These are phyloP conservation scores for Lophius piscatorius DNA, from an alignment of 2,113 vertebrate genomes.

Conservation along the genomic window DNA sequence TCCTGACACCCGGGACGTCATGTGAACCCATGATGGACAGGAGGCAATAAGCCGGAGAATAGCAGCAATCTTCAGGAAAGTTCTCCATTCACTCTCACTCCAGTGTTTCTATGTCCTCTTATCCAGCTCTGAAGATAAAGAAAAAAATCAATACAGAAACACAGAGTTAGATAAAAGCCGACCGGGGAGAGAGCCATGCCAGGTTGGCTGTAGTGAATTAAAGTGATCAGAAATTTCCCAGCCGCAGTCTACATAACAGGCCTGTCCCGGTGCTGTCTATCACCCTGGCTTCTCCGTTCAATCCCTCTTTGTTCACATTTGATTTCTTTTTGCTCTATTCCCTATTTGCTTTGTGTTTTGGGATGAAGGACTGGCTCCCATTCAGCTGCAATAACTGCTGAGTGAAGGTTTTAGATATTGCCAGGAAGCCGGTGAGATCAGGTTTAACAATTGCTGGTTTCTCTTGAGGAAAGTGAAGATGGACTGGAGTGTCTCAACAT, in stretches of 20 bases:
- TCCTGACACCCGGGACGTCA: conserved; percentile 89
- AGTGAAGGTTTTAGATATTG: conserved; percentile 67
- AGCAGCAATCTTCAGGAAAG: conserved; percentile 91
- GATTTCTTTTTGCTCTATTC: conserved; percentile 68
- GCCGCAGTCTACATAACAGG: conserved; percentile 85
- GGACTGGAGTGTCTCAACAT: too few relatives aligned
- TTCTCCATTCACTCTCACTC: conserved; percentile 91
- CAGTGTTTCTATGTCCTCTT: conserved; percentile 93
- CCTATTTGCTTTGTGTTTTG: conserved; percentile 67
- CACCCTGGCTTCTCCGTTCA: conserved; percentile 64
- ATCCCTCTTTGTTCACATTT: conserved; percentile 76
- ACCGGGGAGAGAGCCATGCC: conserved; percentile 78
- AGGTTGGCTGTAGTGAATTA: conserved; percentile 89
- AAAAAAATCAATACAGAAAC: conserved; percentile 97
- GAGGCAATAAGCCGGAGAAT: conserved; percentile 92
- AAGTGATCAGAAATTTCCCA: conserved; percentile 96
- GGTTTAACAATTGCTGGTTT: conserved; percentile 21
- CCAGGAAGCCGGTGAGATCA: conserved; percentile 26
- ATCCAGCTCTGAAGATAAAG: conserved; percentile 94
- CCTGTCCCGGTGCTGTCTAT: conserved; percentile 86
- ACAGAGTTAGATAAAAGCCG: conserved; percentile 93
- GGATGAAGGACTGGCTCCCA: conserved; percentile 64
- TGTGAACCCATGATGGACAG: conserved; percentile 92
- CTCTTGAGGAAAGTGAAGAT: conserved; percentile 7
- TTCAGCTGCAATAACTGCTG: conserved; percentile 61